Evolutionary conservation across 2,797 vertebrate species (phyloP).

Genomic region (Peromyscus eremicus): DNA sequence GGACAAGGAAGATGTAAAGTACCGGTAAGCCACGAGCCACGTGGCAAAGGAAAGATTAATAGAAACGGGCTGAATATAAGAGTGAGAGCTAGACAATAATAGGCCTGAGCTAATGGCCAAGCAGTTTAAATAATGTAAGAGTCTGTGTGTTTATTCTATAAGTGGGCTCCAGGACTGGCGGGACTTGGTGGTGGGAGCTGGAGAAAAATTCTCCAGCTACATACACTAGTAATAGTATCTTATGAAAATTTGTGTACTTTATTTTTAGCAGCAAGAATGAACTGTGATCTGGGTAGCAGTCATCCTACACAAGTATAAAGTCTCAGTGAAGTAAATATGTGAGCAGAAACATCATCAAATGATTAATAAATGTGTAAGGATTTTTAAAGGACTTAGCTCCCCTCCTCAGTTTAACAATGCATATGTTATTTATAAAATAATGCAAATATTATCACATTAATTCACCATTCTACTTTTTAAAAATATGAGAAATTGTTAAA

Average conservation of each 20-base stretch:
- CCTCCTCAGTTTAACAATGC: slow-evolving; percentile 75
- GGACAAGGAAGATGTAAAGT: too few relatives aligned
- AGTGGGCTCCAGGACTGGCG: too few relatives aligned
- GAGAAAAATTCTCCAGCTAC: too few relatives aligned
- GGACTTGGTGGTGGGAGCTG: too few relatives aligned
- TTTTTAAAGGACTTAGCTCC: slow-evolving; percentile 40
- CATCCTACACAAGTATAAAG: slow-evolving; percentile 59
- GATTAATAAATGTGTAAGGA: slow-evolving; percentile 69
- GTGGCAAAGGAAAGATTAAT: too few relatives aligned
- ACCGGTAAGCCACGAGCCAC: too few relatives aligned
- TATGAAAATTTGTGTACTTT: background rate
- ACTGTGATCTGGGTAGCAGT: background rate
- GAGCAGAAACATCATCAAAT: slow-evolving; percentile 72
- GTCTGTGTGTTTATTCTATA: too few relatives aligned
- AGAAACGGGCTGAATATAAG: too few relatives aligned
- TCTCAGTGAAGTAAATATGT: slow-evolving; percentile 13
- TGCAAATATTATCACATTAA: slow-evolving; percentile 84
- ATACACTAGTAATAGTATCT: too few relatives aligned
- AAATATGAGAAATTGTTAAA: slow-evolving; percentile 85
- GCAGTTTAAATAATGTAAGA: too few relatives aligned
- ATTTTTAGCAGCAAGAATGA: slow-evolving; percentile 1
- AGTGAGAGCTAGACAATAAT: too few relatives aligned
- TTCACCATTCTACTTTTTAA: slow-evolving; percentile 74
- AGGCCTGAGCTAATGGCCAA: too few relatives aligned
- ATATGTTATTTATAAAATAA: slow-evolving; percentile 82